Evolutionary conservation across 2,888 invertebrate species (phyloP).

Genomic region (Stenolophus ochropezus): DNA sequence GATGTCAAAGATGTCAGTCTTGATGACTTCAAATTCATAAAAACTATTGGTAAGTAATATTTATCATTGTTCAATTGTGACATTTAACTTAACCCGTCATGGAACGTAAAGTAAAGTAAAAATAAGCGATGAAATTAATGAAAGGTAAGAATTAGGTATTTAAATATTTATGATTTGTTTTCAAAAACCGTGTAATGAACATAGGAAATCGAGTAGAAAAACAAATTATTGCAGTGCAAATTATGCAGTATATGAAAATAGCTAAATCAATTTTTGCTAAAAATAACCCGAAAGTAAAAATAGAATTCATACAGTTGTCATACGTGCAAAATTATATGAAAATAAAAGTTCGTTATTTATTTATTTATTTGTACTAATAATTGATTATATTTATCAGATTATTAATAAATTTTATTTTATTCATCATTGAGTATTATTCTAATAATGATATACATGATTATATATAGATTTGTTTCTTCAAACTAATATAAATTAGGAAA

Average conservation of each 20-base stretch:
- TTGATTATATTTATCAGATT: too few relatives aligned
- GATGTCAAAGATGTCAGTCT: constrained; percentile 79
- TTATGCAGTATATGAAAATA: background rate
- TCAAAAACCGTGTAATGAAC: background rate
- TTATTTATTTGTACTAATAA: too few relatives aligned
- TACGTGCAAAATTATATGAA: too few relatives aligned
- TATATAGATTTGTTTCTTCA: too few relatives aligned
- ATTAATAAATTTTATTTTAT: too few relatives aligned
- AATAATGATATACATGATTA: too few relatives aligned
- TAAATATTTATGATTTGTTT: background rate
- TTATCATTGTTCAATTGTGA: background rate
- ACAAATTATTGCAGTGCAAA: background rate
- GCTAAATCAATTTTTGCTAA: background rate
- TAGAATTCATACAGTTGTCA: background rate
- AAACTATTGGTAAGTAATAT: constrained; percentile 87
- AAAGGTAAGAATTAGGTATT: background rate
- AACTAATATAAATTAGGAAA: too few relatives aligned
- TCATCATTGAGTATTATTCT: too few relatives aligned
- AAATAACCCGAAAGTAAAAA: background rate
- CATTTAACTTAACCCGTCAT: background rate
- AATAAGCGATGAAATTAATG: background rate
- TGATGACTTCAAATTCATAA: constrained; percentile 89
- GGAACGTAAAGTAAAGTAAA: background rate
- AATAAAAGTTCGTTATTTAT: too few relatives aligned
- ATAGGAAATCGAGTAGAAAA: background rate